Percentiles rank a stretch among this genome's conserved stretches.
Evolutionary conservation across 1,140 invertebrate genomes (phyloP).

Genomic region (Neodiprion virginianus): DNA sequence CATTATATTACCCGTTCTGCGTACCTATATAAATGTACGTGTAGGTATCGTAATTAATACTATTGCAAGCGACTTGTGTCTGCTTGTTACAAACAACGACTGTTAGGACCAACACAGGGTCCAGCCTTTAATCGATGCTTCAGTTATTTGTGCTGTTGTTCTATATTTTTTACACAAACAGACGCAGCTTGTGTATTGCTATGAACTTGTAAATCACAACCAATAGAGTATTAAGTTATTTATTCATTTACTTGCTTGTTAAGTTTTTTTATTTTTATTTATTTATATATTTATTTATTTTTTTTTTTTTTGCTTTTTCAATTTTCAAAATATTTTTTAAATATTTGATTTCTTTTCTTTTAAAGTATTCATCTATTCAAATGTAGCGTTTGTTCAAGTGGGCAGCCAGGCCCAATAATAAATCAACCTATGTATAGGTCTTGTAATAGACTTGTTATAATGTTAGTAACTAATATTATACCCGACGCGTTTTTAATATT

Average conservation of each 20-base stretch:
- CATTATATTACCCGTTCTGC: too few species aligned
- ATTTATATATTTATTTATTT: conserved; percentile 26
- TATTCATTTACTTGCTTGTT: conserved; percentile 35
- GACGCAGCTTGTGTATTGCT: conserved; percentile 48
- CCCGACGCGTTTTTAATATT: too few species aligned
- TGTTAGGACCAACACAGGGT: too few species aligned
- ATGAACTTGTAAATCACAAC: conserved; percentile 61
- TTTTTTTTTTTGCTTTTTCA: conserved; percentile 21
- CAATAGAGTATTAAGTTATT: conserved; percentile 57
- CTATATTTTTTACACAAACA: conserved; percentile 24
- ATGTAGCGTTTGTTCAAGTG: conserved; percentile 29
- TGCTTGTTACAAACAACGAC: too few species aligned
- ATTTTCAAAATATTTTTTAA: conserved; percentile 16
- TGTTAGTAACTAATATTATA: too few species aligned
- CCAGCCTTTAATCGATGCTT: neutral
- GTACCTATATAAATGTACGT: too few species aligned
- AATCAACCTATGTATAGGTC: neutral
- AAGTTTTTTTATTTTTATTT: conserved; percentile 17
- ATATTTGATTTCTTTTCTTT: conserved; percentile 3
- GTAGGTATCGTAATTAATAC: too few species aligned
- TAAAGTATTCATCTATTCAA: neutral
- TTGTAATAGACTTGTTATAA: neutral
- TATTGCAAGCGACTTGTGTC: too few species aligned
- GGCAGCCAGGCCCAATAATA: conserved; percentile 39
- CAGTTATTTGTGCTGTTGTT: neutral